A percentile compares a stretch with the other conserved stretches of the same genome.
These are phyloP conservation scores for Alentia gelatinosa DNA, from an alignment of 2,888 invertebrate species.

Conservation along the genomic window DNA sequence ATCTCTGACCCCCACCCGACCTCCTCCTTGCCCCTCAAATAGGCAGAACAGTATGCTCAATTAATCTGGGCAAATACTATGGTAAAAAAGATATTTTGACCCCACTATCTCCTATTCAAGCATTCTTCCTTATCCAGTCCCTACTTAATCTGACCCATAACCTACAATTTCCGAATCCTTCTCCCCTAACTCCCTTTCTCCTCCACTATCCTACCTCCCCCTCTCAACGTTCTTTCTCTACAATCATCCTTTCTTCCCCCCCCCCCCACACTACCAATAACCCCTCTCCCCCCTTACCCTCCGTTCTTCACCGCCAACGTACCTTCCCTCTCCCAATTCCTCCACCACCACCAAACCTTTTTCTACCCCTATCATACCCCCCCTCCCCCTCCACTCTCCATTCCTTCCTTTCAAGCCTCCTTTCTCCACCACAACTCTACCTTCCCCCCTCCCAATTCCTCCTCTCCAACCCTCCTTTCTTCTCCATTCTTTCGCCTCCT, in stretches of 20 bases:
- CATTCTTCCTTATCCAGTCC: too few species aligned
- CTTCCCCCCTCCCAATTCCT: background rate
- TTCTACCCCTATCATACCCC: background rate
- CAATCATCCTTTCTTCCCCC: background rate
- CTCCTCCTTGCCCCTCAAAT: background rate
- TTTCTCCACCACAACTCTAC: background rate
- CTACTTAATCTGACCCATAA: too few species aligned
- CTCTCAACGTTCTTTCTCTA: background rate
- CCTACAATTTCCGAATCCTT: too few species aligned
- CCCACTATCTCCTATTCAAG: too few species aligned
- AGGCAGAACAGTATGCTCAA: too few species aligned
- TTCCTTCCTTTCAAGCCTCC: background rate
- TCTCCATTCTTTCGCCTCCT: too few species aligned
- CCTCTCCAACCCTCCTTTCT: background rate
- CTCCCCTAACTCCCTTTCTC: background rate
- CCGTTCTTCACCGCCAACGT: background rate
- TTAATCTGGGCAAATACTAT: too few species aligned
- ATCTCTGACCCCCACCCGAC: too few species aligned
- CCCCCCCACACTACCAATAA: background rate
- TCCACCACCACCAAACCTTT: background rate
- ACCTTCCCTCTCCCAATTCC: background rate
- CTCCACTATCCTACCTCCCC: background rate
- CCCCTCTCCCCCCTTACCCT: background rate
- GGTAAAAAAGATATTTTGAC: too few species aligned
- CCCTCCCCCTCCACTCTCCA: background rate